Percentiles rank a stretch among this genome's conserved stretches.
These are phyloP conservation scores for Lordiphosa collinella DNA, from an alignment of 1,140 invertebrate genomes.

Conservation along the genomic window DNA sequence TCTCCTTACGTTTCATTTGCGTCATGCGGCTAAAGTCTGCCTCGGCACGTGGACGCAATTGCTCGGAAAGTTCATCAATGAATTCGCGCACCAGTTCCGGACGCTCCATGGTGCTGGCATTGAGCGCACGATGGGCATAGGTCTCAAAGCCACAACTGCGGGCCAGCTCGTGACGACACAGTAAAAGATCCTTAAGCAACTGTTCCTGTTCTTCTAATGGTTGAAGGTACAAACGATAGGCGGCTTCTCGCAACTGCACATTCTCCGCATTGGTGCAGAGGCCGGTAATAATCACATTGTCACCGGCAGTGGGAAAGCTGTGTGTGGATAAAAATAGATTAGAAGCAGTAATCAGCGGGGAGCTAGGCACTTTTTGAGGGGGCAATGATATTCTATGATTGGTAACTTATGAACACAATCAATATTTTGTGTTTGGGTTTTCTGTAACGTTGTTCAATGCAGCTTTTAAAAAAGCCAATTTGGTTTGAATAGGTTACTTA, in stretches of 20 bases:
- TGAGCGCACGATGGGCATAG: slow-evolving; percentile 93
- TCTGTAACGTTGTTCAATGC: too few species aligned
- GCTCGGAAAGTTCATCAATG: slow-evolving; percentile 87
- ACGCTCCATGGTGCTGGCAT: slow-evolving; percentile 91
- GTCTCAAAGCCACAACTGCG: slow-evolving; percentile 92
- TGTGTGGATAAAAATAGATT: slow-evolving; percentile 19
- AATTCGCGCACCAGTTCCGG: slow-evolving; percentile 90
- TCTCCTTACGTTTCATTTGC: slow-evolving; percentile 83
- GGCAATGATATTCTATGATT: too few species aligned
- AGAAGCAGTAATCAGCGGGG: too few species aligned
- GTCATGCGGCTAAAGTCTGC: slow-evolving; percentile 88
- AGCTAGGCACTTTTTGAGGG: too few species aligned
- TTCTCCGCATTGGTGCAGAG: slow-evolving; percentile 91
- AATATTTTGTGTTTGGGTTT: too few species aligned
- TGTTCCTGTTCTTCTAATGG: slow-evolving; percentile 89
- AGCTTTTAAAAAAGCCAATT: too few species aligned
- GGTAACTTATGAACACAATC: too few species aligned
- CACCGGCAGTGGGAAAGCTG: slow-evolving; percentile 88
- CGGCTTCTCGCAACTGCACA: slow-evolving; percentile 90
- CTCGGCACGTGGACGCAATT: slow-evolving; percentile 84
- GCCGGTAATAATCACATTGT: slow-evolving; percentile 87
- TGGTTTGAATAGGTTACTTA: too few species aligned
- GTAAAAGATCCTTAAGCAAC: slow-evolving; percentile 86
- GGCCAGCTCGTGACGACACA: slow-evolving; percentile 88
- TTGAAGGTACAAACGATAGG: slow-evolving; percentile 92